phyloP scores from a whole-genome alignment of 2,113 vertebrate species.

The Litocranius walleri region DNA sequence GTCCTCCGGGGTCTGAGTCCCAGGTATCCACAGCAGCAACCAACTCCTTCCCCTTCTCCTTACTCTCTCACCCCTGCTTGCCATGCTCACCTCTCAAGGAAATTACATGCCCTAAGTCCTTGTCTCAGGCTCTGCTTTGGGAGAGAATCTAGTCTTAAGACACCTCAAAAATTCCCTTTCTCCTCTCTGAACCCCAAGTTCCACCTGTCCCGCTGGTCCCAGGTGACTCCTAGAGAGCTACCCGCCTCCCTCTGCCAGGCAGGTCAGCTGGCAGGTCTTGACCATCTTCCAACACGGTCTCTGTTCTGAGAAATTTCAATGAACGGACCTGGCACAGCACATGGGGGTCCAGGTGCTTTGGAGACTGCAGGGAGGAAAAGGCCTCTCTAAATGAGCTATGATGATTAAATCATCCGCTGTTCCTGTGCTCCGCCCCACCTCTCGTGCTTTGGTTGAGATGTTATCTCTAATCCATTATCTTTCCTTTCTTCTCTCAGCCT shows the following conservation, averaged over 20 bases:
- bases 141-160: neutral
- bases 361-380: neutral
- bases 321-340: conserved; percentile 19
- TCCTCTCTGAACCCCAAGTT: neutral
- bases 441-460: neutral
- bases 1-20: neutral
- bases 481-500: neutral
- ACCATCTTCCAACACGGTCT: neutral
- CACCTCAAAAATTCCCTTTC: neutral
- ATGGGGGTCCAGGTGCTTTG: conserved; percentile 14
- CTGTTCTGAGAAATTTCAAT: conserved; percentile 20
- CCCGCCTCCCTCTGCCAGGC: neutral
- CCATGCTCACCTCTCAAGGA: neutral
- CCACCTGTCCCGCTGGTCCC: neutral
- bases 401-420: conserved; percentile 23
- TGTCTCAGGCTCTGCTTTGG: neutral
- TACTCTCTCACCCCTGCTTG: neutral
- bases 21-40: neutral
- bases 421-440: neutral
- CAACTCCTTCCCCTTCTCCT: neutral
- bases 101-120: neutral
- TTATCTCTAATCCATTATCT: neutral
- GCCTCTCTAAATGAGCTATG: neutral
- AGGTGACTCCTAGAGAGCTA: neutral
- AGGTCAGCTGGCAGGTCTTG: neutral